These are phyloP conservation scores for Drosophila demipolita DNA, from an alignment of 2,888 invertebrate species.

Conservation along the genomic window DNA sequence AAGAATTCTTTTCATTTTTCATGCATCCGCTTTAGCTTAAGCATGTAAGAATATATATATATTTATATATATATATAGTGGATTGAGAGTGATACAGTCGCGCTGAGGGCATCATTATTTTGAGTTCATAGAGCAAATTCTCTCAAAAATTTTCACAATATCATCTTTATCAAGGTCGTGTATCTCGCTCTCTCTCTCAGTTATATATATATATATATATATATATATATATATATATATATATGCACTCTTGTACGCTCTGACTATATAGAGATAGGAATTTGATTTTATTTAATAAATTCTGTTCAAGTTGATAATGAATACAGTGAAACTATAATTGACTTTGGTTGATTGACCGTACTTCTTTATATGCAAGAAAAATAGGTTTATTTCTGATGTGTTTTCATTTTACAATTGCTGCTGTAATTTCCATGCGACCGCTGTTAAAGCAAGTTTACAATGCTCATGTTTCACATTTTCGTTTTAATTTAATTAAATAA, in stretches of 20 bases:
- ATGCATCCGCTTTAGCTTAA: slow-evolving; percentile 57
- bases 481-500: slow-evolving; percentile 64
- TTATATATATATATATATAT: slow-evolving; percentile 12
- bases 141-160: slow-evolving; percentile 37
- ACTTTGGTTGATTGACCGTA: neutral
- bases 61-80: slow-evolving; percentile 12
- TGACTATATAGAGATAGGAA: slow-evolving; percentile 26
- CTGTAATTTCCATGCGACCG: neutral
- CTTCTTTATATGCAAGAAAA: neutral
- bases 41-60: slow-evolving; percentile 25
- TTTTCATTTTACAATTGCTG: neutral
- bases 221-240: slow-evolving; percentile 24
- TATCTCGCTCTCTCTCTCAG: slow-evolving; percentile 38
- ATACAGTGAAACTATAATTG: neutral
- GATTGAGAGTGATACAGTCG: slow-evolving; percentile 32
- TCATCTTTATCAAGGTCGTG: slow-evolving; percentile 70
- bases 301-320: slow-evolving; percentile 10
- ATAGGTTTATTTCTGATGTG: neutral
- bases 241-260: slow-evolving; percentile 17
- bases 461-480: slow-evolving; percentile 50
- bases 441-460: slow-evolving; percentile 12
- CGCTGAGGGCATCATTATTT: slow-evolving; percentile 15
- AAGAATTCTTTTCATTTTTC: slow-evolving; percentile 66
- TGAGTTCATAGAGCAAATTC: slow-evolving; percentile 26
- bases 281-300: slow-evolving; percentile 33